Evolutionary conservation across 2,888 invertebrate species (phyloP), one percentile per base, ranked within the genome.

Genomic region (Sarcophaga rosellei): DNA sequence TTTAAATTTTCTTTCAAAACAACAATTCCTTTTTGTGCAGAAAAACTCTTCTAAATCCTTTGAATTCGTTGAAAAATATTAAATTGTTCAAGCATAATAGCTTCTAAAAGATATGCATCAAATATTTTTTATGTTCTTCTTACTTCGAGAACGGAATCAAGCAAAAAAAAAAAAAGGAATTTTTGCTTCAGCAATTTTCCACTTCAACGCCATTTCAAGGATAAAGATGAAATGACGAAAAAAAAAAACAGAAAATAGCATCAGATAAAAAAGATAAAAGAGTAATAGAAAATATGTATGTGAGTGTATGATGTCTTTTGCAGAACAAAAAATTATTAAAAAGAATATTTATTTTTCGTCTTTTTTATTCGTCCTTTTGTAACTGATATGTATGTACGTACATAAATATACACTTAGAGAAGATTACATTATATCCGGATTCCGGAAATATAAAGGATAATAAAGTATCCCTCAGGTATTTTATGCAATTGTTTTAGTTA

Each of bases 151-250:
- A 68, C 6, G 21, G 21, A 57, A 57, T 11, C n/a, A 11, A 66
- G 45, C 35, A 20, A 66, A n/a, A 8, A 70, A 70, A 70, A 70
- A 70, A 12, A 59, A 77, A 35, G 20, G 4, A n/a, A 68, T 57
- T 63, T 65, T 44, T 45, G 12, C 44, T 73, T 45, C 23, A 80
- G 65, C 73, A 57, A 73, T 80, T 80, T 73, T 80, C 72, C 44
- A 66, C 59, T 66, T 80, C 66, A 80, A 73, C 80, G 59, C 80
- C 73, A 73, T 66, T 80, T 73, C 80, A 80, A 80, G 80, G 72
- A 72, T 72, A 65, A 35, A 35, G 35, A 61, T 35, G 20, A 75
- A 75, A 68, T 12, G n/a, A 72, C 63, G 53, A 63, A 35, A 45
- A 61, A 45, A 12, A 25, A 6, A 35, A 35, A n/a, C n/a, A n/a